Conservation (phyloP, 23 tunicate genomes). For the Styela plicata region DNA sequence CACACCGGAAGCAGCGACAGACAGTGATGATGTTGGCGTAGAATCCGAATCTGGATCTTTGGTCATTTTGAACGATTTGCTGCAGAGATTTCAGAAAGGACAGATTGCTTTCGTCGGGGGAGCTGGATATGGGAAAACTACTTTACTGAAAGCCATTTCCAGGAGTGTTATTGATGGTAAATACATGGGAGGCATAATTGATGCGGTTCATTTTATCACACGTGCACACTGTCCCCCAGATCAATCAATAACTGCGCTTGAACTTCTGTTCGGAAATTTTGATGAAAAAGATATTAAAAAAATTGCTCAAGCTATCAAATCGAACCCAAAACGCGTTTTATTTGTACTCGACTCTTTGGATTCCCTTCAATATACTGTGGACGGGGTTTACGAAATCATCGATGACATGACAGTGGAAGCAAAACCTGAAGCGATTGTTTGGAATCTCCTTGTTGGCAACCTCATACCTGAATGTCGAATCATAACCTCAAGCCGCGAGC, state of each 20-base stretch:
- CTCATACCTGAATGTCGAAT: background rate
- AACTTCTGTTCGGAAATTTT: background rate
- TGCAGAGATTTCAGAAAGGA: background rate
- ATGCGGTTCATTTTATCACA: background rate
- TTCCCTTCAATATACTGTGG: background rate
- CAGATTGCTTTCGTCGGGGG: background rate
- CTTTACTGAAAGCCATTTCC: slow-evolving; percentile 12
- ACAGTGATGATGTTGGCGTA: background rate
- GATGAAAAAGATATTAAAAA: background rate
- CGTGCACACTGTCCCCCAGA: background rate
- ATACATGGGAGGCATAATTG: background rate
- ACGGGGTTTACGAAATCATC: background rate
- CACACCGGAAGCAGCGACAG: slow-evolving; percentile 3
- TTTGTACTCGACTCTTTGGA: slow-evolving; percentile 6
- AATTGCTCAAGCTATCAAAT: background rate
- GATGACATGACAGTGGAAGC: background rate
- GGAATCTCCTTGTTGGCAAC: slow-evolving; percentile 1
- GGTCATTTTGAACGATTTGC: background rate
- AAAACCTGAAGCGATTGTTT: background rate
- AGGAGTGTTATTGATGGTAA: background rate
- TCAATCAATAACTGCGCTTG: background rate
- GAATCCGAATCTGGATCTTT: background rate
- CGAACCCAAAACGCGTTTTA: background rate
- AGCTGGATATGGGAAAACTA: slow-evolving; percentile 7
- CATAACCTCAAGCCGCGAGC: background rate